Base-by-base conservation (phyloP, 92 coral and sea anemone species). In the Palythoa grandis region DNA sequence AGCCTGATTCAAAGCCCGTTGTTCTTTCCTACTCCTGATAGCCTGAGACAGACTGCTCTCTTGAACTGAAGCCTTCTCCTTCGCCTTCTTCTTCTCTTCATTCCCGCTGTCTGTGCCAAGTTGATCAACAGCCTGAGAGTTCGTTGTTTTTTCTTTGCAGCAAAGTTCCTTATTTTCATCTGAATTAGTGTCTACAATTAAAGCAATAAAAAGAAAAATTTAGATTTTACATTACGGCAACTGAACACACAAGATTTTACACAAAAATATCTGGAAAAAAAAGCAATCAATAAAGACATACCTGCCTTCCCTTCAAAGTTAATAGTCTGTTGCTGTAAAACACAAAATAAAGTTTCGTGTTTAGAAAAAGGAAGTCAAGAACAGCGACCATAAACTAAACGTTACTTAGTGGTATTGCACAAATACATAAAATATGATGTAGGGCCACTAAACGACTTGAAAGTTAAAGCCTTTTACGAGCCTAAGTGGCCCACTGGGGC, bases 31-130 rank as follows among this genome's bases (percentile, higher is more conserved):
- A 37, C 22, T 80, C 35, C 85, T 65, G 40, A 80, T 63, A 47
- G 85, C 85, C 13, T 65, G 73, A 5, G 60, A 63, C 39, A 80
- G 61, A 48, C 85, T 80, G 63, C 85, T 80, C 58, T 80, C 85
- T 47, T 52, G 85, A 29, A 4, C 52, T 11, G 50, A 0, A 43
- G 9, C 9, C 50, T 43, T 5, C 3, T 3, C 50, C 50, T 3
- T 43, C 9, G 7, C 9, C 82, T 57, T 43, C 3, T 43, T 77
- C 70, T 77, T 77, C 23, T 6, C 69, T 77, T 77, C 70, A 53
- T 80, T 74, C 11, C 43, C 74, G 25, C 52, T 74, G 5, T 65
- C 22, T 5, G 47, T 48, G 14, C 2, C 74, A 4, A 20, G n/a
- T 40, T 80, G 40, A 25, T 43, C 71, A n/a, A 17, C 29, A 3